Conservation (phyloP, 2,797 vertebrate genomes). For the Crax fasciolata region DNA sequence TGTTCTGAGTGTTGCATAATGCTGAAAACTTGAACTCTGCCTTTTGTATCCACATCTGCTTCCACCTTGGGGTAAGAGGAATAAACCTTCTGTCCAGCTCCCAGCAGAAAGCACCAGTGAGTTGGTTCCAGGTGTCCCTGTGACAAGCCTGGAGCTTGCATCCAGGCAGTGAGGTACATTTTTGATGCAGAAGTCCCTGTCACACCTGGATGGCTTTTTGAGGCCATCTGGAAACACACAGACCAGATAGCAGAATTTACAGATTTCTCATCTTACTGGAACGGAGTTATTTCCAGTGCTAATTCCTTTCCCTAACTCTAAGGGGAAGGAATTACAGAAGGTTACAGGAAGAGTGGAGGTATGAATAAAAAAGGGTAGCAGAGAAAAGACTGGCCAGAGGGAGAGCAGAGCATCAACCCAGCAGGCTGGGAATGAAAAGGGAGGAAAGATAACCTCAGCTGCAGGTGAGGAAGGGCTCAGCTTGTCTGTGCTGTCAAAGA, state of each 20-base stretch:
- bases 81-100: not conserved
- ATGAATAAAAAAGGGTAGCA: not conserved
- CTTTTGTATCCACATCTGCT: not conserved
- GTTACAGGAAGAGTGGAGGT: not conserved
- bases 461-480: not conserved
- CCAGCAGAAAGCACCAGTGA: not conserved
- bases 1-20: not conserved
- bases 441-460: not conserved
- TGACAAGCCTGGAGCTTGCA: not conserved
- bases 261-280: not conserved
- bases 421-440: not conserved
- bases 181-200: not conserved
- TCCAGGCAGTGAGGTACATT: not conserved
- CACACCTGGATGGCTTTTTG: not conserved
- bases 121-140: not conserved
- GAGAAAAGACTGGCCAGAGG: not conserved
- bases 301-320: not conserved
- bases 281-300: not conserved
- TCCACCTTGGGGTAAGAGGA: not conserved
- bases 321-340: not conserved
- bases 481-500: not conserved
- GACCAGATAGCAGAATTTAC: not conserved
- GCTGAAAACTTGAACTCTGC: not conserved
- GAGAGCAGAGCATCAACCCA: not conserved
- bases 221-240: not conserved